Conservation (phyloP, 2,888 invertebrate genomes). For the Lymantria monacha region DNA sequence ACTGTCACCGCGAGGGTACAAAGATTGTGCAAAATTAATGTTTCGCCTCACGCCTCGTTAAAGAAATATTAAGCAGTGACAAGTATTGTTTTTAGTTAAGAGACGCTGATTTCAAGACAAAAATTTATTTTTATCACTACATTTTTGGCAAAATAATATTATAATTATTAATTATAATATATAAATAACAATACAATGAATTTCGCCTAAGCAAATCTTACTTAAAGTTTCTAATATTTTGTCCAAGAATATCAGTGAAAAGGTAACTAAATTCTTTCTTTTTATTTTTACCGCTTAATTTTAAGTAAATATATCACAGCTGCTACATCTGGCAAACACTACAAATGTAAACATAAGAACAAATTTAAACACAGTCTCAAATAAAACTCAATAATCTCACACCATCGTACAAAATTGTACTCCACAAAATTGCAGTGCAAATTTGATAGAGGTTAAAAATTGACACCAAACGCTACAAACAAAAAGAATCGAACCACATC, state of each 20-base stretch:
- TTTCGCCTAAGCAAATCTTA: too few species aligned
- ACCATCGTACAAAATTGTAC: conserved; percentile 37
- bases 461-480: conserved; percentile 61
- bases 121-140: neutral
- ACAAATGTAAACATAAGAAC: conserved; percentile 4
- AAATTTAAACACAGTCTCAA: conserved; percentile 16
- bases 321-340: neutral
- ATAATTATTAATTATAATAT: too few species aligned
- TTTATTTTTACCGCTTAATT: too few species aligned
- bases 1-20: conserved; percentile 40
- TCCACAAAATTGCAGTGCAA: conserved; percentile 48
- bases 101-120: conserved; percentile 1
- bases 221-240: too few species aligned
- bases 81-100: conserved; percentile 16
- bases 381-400: conserved; percentile 20
- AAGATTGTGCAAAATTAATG: conserved; percentile 53
- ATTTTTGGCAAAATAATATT: neutral
- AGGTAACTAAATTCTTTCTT: too few species aligned
- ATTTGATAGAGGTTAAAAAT: conserved; percentile 60
- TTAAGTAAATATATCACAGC: neutral
- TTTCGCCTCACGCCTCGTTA: conserved; percentile 47
- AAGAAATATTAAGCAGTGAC: conserved; percentile 15
- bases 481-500: conserved; percentile 60
- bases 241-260: too few species aligned
- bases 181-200: too few species aligned